Base-by-base conservation (phyloP, 2,113 vertebrate genomes). In the Morone chrysops region DNA sequence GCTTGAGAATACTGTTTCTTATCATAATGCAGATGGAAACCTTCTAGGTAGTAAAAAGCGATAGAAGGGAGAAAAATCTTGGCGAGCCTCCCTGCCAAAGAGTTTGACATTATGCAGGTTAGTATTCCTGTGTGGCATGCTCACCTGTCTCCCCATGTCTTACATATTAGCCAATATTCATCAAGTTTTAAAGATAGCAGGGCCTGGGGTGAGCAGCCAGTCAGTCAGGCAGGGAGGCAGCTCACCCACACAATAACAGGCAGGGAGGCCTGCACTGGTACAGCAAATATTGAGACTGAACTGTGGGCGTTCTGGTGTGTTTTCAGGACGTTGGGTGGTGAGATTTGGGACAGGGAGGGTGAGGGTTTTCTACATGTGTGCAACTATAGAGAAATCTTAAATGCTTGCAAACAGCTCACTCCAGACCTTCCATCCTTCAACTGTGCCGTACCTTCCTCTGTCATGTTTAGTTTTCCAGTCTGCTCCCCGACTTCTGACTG, bases 391-490 rank as follows among this genome's bases (percentile, higher is more conserved):
- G 72, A 56, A 79, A 22, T 75, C 45, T 59, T 41, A 79, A 66
- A 76, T 59, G 38, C 67, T 67, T 53, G 17, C 67, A 47, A 48
- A n/a, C 12, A 10, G 22, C 53, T 72, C 41, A 75, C 14, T 12
- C 36, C 9, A 5, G 3, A 31, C 41, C 56, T 73, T 59, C 59
- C 56, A 38, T 18, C 54, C 73, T 76, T 75, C 53, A 53, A 71
- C 66, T 63, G 70, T 75, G 72, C 82, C 81, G 70, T 78, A 47
- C 59, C 75, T 85, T 87, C 57, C 51, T 85, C 70, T 80, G 88
- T 89, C 74, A 80, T 87, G 82, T 94, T 92, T 92, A 78, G 81
- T 88, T 92, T 94, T 92, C 90, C 93, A 92, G 13, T 85, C 69
- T 43, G 72, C 63, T 88, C 75, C 79, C 54, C 11, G 41, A 78